Evolutionary conservation across 1,140 invertebrate genomes (phyloP).

Genomic region (Trichonephila clavipes): DNA sequence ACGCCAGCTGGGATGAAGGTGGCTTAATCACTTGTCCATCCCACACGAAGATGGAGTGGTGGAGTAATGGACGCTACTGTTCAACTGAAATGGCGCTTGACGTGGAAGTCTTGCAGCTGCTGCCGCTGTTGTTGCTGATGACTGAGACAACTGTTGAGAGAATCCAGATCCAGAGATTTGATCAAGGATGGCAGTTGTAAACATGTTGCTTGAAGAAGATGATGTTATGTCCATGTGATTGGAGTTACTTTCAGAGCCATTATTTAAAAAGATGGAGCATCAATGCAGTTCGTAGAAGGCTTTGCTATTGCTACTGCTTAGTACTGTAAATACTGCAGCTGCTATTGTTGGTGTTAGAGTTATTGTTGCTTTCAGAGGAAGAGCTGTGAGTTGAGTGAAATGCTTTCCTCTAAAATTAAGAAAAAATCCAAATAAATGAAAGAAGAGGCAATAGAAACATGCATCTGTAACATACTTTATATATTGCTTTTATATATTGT

Average conservation of each 20-base stretch:
- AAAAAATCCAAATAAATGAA: conserved; percentile 4
- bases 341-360: conserved; percentile 41
- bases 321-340: conserved; percentile 39
- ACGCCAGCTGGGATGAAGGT: conserved; percentile 36
- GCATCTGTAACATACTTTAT: too few relatives aligned
- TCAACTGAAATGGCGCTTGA: conserved; percentile 78
- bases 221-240: conserved; percentile 42
- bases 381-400: conserved; percentile 60
- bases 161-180: conserved; percentile 65
- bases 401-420: conserved; percentile 49
- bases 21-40: conserved; percentile 75
- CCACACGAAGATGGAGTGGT: conserved; percentile 63
- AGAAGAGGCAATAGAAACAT: neutral
- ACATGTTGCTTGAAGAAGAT: conserved; percentile 56
- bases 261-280: conserved; percentile 28
- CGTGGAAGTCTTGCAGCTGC: conserved; percentile 68
- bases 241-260: conserved; percentile 12
- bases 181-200: conserved; percentile 71
- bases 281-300: conserved; percentile 60
- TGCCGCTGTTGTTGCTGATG: conserved; percentile 75
- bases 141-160: conserved; percentile 68
- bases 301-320: conserved; percentile 22
- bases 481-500: too few relatives aligned
- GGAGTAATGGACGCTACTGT: conserved; percentile 77
- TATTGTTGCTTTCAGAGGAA: conserved; percentile 36